Conservation (phyloP, 2,888 invertebrate species). For the Agriotes lineatus region DNA sequence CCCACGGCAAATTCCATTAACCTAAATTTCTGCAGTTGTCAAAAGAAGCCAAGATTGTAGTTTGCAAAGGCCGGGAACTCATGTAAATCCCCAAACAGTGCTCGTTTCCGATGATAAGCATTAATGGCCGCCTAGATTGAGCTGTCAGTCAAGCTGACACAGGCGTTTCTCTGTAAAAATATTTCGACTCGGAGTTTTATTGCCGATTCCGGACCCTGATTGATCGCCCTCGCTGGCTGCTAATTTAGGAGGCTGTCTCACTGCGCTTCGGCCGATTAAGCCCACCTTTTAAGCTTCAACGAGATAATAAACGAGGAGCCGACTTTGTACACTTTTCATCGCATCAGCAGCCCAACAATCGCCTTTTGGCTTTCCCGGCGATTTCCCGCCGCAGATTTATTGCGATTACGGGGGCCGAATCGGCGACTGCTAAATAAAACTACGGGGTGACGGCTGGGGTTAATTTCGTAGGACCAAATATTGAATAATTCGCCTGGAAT, state of each 20-base stretch:
- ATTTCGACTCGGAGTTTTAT: constrained; percentile 25
- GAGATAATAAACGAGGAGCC: constrained; percentile 15
- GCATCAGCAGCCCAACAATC: background rate
- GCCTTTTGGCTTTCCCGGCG: background rate
- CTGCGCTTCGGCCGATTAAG: background rate
- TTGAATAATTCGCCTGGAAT: constrained; percentile 18
- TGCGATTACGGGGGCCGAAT: too few relatives aligned
- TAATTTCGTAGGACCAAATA: constrained; percentile 19
- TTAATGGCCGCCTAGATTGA: constrained; percentile 36
- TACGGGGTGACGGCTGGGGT: background rate
- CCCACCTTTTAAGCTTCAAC: constrained; percentile 9
- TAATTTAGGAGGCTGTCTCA: constrained; percentile 6
- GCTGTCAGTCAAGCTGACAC: constrained; percentile 35
- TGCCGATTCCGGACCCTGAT: constrained; percentile 14
- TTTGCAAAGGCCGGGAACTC: constrained; percentile 12
- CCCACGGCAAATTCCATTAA: background rate
- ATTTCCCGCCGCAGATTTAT: background rate
- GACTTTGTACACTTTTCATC: background rate
- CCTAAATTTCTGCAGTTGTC: constrained; percentile 3
- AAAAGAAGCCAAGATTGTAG: constrained; percentile 5
- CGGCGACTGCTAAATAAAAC: background rate
- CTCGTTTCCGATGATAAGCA: constrained; percentile 33
- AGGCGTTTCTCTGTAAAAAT: constrained; percentile 24
- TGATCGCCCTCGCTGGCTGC: background rate
- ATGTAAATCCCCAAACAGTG: constrained; percentile 27